Evolutionary conservation across 23 tunicate genomes (phyloP).

Genomic region (Ascidia mentula): DNA sequence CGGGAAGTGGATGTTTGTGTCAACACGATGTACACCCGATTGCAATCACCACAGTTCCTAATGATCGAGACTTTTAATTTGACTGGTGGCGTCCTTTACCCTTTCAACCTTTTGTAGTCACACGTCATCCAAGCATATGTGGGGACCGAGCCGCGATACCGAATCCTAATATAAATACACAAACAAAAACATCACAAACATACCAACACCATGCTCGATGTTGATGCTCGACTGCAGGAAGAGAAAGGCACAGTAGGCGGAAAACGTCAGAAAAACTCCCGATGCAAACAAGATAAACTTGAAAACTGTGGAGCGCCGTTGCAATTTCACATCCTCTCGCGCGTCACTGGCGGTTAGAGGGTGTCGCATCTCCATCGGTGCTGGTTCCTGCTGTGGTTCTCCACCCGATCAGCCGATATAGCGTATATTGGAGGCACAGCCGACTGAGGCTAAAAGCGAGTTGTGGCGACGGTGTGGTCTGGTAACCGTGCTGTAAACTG

Average conservation of each 20-base stretch:
- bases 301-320: background rate
- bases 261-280: conserved; percentile 27
- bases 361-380: conserved; percentile 3
- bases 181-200: background rate
- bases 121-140: no score
- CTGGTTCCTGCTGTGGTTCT: background rate
- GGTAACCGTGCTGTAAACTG: background rate
- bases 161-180: background rate
- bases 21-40: no score
- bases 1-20: no score
- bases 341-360: background rate
- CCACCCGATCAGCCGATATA: background rate
- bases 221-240: conserved; percentile 42
- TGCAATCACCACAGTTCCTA: no score
- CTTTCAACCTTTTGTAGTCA: no score
- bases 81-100: no score
- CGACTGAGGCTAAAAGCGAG: background rate
- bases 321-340: background rate
- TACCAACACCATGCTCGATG: conserved; percentile 43
- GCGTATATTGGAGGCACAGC: background rate
- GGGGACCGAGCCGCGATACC: no score
- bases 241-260: conserved; percentile 20
- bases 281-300: conserved; percentile 17
- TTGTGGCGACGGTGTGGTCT: background rate
- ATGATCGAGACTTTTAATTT: no score